These are phyloP conservation scores for Serilophus lunatus DNA, from an alignment of 2,113 vertebrate genomes.

Conservation along the genomic window DNA sequence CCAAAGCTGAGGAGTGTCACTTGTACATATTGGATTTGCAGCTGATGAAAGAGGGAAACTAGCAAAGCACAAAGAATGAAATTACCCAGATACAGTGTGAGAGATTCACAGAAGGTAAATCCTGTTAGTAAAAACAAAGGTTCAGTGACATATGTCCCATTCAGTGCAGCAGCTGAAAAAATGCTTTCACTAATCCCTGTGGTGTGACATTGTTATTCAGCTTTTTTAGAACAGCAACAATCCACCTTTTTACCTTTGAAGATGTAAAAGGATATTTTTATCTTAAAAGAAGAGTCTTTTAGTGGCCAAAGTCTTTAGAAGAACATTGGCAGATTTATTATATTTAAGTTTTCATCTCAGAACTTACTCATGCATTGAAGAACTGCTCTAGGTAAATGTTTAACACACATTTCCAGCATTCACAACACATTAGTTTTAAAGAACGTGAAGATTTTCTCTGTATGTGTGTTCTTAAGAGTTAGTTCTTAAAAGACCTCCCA, in stretches of 20 bases:
- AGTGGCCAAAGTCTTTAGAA: background rate
- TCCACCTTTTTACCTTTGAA: background rate
- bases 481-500: background rate
- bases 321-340: background rate
- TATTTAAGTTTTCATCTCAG: background rate
- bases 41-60: background rate
- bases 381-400: background rate
- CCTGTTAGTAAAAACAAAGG: background rate
- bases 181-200: background rate
- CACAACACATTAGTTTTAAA: background rate
- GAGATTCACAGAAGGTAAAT: slow-evolving; percentile 8
- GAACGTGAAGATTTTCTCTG: background rate
- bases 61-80: background rate
- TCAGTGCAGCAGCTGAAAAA: background rate
- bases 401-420: background rate
- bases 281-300: background rate
- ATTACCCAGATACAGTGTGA: background rate
- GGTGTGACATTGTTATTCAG: background rate
- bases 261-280: background rate
- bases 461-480: background rate
- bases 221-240: background rate
- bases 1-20: background rate
- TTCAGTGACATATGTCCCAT: background rate
- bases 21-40: background rate
- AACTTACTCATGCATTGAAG: background rate